Conservation (phyloP, 2,113 vertebrate species). For the Phoenicopterus ruber region DNA sequence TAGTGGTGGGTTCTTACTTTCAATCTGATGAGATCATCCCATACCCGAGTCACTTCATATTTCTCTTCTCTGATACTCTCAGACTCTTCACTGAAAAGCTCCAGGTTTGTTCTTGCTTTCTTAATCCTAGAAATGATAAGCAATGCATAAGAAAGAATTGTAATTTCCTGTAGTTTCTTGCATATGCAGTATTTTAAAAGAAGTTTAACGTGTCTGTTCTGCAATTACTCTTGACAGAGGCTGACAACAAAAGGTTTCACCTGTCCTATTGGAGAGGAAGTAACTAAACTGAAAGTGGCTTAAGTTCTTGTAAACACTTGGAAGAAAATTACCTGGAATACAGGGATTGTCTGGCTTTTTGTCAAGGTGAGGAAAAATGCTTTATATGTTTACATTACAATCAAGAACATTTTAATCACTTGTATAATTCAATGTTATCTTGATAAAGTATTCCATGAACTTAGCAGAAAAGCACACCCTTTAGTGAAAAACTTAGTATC, state of each 20-base stretch:
- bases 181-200: neutral
- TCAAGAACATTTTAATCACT: neutral
- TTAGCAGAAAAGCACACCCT: neutral
- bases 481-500: neutral
- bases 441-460: neutral
- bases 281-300: neutral
- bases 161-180: neutral
- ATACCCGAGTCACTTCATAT: neutral
- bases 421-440: neutral
- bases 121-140: neutral
- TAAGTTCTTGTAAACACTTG: neutral
- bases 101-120: neutral
- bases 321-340: neutral
- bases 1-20: conserved; percentile 7
- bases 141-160: neutral
- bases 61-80: neutral
- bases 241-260: neutral
- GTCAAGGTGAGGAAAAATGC: neutral
- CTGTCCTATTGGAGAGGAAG: neutral
- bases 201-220: neutral
- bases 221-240: neutral
- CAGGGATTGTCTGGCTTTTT: neutral
- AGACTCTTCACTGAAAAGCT: neutral
- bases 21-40: neutral
- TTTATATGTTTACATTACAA: neutral